Evolutionary conservation across 2,888 invertebrate species (phyloP), one percentile per base, ranked within the genome.

Genomic region (Tetrapedia diversipes): DNA sequence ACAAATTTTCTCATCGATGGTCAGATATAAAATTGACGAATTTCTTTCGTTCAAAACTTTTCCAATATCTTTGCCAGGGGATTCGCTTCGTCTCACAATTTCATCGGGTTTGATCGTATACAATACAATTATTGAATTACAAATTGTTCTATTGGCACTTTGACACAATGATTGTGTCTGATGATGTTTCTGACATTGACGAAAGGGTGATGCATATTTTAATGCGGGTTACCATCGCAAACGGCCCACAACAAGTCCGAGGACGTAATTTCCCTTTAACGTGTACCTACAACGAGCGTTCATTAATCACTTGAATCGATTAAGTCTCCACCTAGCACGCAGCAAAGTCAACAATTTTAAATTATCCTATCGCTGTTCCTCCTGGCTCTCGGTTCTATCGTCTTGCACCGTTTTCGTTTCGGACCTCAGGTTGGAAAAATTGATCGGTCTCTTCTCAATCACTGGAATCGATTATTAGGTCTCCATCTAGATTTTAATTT

Each of bases 291-390:
- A 66, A 63, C 57, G 47, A 45, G 29, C 57, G 49, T 70, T 78
- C 70, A 78, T 78, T 78, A 76, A 78, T 78, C 76, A 78, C 54
- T 57, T 71, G 70, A 78, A 76, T 78, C 70, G 75, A 78, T 76
- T 71, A 78, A 76, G 49, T 43, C 63, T 68, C 64, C 51, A 32
- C 53, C 56, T 43, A 59, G 39, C 34, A 22, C 8, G 14, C 32
- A 29, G 39, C n/a, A 2, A 59, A 47, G 39, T 77, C 54, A 59
- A 64, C 49, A 63, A 32, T 76, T 73, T 67, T 11, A 61, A 72
- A 66, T 76, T 61, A n/a, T 54, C 29, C 53, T 27, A 43, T 53
- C 45, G n/a, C n/a, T n/a, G 43, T 57, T 63, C 8, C 49, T 6
- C 51, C 37, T 10, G 19, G 10, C 19, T 19, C 22, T 32, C 16